phyloP scores from a whole-genome alignment of 2,888 invertebrate genomes.

The Anoplius nigerrimus region DNA sequence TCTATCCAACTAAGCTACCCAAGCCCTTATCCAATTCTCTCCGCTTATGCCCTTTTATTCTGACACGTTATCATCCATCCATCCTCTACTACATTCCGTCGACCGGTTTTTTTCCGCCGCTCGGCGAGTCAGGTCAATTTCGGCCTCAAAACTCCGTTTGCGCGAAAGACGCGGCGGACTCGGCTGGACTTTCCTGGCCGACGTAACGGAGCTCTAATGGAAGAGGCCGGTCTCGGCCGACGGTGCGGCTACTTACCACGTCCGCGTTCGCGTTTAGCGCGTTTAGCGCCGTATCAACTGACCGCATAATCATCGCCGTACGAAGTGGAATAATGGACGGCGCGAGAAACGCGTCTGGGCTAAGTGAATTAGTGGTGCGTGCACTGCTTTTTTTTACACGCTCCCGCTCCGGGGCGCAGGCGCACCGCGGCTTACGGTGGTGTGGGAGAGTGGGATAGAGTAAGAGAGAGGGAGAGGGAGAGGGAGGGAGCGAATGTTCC shows the following conservation, averaged over 20 bases:
- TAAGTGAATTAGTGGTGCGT: conserved; percentile 61
- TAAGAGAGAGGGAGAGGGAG: no score
- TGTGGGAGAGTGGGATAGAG: no score
- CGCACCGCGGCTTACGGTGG: conserved; percentile 47
- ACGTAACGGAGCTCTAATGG: conserved; percentile 46
- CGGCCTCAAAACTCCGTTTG: conserved; percentile 15
- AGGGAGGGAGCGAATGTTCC: no score
- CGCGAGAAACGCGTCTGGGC: conserved; percentile 46
- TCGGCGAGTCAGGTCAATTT: conserved; percentile 4
- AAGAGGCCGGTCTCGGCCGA: conserved; percentile 11
- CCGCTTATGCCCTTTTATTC: no score
- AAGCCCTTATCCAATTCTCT: no score
- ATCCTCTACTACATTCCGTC: no score
- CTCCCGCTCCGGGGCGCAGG: conserved; percentile 49
- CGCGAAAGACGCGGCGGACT: conserved; percentile 21
- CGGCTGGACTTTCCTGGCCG: no score
- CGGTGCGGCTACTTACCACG: conserved; percentile 56
- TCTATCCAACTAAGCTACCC: no score
- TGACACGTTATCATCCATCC: no score
- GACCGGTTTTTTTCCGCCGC: no score
- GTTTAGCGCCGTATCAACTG: conserved; percentile 60
- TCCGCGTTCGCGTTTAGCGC: conserved; percentile 57
- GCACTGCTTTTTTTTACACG: conserved; percentile 33
- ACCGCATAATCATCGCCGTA: conserved; percentile 58
- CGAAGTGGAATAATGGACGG: conserved; percentile 48